Conservation (phyloP, 1,140 invertebrate species). For the Micrasema longulum region DNA sequence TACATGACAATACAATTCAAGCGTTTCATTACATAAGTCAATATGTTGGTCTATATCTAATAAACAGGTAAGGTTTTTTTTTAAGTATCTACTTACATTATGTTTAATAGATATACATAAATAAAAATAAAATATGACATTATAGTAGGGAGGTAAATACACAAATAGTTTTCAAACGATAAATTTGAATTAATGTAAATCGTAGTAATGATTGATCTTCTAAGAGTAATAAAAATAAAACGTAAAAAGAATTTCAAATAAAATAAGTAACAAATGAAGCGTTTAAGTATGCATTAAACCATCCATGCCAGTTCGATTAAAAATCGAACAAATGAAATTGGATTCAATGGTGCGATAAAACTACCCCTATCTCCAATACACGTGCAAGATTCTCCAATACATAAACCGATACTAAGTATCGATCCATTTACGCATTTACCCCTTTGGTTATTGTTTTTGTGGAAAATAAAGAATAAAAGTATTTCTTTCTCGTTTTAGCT, state of each 20-base stretch:
- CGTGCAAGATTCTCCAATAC: neutral
- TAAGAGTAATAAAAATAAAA: no score
- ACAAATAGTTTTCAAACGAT: neutral
- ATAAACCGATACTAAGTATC: neutral
- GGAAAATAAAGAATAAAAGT: conserved; percentile 10
- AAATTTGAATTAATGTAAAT: neutral
- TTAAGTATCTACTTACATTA: neutral
- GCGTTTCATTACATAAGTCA: no score
- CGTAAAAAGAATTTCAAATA: neutral
- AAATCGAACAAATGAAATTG: conserved; percentile 37
- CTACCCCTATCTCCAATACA: conserved; percentile 11
- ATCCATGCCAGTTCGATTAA: conserved; percentile 37
- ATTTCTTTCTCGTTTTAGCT: conserved; percentile 11
- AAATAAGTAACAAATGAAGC: conserved; percentile 18
- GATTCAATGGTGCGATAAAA: conserved; percentile 46
- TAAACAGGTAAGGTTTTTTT: no score
- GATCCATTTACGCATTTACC: conserved; percentile 20
- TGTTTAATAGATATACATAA: neutral
- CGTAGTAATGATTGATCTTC: no score
- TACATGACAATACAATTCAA: no score
- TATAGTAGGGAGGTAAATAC: no score
- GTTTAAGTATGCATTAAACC: conserved; percentile 38
- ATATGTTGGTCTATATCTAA: no score
- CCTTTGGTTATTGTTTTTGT: conserved; percentile 11
- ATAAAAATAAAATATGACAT: neutral